phyloP scores from a whole-genome alignment of 2,113 vertebrate genomes.

The Gasterosteus nipponicus region DNA sequence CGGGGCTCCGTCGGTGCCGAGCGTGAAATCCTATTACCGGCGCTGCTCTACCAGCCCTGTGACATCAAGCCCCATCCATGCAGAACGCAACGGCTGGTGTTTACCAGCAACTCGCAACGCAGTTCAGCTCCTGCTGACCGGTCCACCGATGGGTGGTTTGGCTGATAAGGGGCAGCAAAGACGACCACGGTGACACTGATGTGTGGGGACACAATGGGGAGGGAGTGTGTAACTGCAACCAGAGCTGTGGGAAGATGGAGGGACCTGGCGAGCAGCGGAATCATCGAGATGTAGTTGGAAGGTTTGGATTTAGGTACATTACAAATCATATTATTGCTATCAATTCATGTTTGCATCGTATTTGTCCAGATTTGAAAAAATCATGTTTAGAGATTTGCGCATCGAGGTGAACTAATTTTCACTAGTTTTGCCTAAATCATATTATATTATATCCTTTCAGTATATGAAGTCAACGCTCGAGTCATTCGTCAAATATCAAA shows the following conservation, averaged over 20 bases:
- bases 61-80: conserved; percentile 73
- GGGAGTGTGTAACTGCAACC: neutral
- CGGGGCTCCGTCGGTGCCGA: conserved; percentile 67
- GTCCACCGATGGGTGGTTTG: conserved; percentile 60
- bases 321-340: neutral
- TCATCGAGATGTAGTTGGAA: neutral
- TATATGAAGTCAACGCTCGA: neutral
- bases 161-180: conserved; percentile 41
- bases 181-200: conserved; percentile 47
- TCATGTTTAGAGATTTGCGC: neutral
- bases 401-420: neutral
- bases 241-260: neutral
- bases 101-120: conserved; percentile 53
- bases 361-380: neutral
- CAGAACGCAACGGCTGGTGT: conserved; percentile 62
- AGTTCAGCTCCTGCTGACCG: conserved; percentile 46
- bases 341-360: neutral
- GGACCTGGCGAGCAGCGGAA: neutral
- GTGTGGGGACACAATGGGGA: conserved; percentile 33
- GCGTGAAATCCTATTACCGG: conserved; percentile 82
- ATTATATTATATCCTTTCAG: neutral
- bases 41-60: conserved; percentile 69
- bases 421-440: neutral
- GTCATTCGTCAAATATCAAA: neutral
- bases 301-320: neutral